Evolutionary conservation across 2,113 vertebrate genomes (phyloP), one percentile per base, ranked within the genome.

Genomic region (Morone chrysops): DNA sequence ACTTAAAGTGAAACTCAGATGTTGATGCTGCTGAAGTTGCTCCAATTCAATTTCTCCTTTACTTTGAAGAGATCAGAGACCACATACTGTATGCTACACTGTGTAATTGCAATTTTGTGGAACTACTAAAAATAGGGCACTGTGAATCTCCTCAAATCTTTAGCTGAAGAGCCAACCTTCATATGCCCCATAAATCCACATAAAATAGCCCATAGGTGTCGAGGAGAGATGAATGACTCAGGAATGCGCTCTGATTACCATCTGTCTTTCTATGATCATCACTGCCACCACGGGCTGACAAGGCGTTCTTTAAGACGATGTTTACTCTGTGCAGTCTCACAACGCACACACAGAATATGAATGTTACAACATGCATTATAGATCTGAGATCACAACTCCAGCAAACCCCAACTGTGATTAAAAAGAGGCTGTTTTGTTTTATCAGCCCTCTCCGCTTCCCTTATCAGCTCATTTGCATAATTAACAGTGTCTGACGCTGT

Each of bases 391-490:
- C 84, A 86, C 67, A 85, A 85, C 89, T 86, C 70, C 75, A 62
- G 82, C 89, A 75, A 82, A 79, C 81, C 76, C 81, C 82, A 50
- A 54, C 87, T 85, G 90, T 81, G 70, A 92, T 90, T 86, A 85
- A 89, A 90, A 84, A 85, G 61, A 77, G 57, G 25, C 75, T 83
- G 68, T 89, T 93, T 92, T 90, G 87, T 94, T 92, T 93, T 82
- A 94, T 90, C 90, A 74, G 84, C 66, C 83, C 87, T 88, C 88
- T 80, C 71, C 41, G 67, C 72, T 86, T 91, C 86, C 75, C 89
- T 92, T 92, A 93, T 94, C 93, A 73, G 76, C 84, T 89, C 80
- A 89, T 92, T 94, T 92, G 89, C 90, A 92, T 94, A 92, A 94
- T 94, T 91, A 92, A 80, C 89, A 51, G 78, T 50, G 82, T 80